Evolutionary conservation across 2,113 vertebrate species (phyloP), one percentile per base, ranked within the genome.

Genomic region (Turnix velox): DNA sequence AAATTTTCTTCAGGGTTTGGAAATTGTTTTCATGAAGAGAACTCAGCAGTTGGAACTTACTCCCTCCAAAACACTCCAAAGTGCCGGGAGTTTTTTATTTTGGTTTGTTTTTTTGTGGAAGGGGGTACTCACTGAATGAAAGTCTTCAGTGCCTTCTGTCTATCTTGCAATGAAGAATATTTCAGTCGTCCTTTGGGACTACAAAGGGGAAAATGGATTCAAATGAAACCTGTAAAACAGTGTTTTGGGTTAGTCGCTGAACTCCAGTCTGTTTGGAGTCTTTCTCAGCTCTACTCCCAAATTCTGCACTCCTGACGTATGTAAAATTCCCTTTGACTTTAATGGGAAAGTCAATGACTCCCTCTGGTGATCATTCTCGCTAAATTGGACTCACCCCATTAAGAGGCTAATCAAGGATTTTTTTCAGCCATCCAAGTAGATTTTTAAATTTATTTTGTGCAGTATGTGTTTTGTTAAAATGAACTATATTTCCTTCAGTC

Each of bases 331-430:
- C 69, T 84, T 89, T 94, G 88, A 92, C 87, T 89, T 93, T 84
- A 95, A 82, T 82, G 88, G 83, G 62, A 93, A 96, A 94, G 94
- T 94, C 91, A 94, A 35, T 92, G 75, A 93, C 94, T 96, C 94
- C 94, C 93, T 95, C 91, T 95, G 92, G 94, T 96, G 96, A 93
- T 94, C 75, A 59, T 92, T 95, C 94, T 91, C 71, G 55, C 90
- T 80, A 92, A 89, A 92, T 92, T 94, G 78, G 92, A 85, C 43
- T 95, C 91, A 85, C 87, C 78, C 87, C 81, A 85, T 95, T 95
- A 92, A 77, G 81, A 94, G 67, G 24, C 81, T 93, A 93, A 96
- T 83, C 59, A 89, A 87, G 71, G 87, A 82, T 83, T 95, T 95
- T 95, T 62, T 90, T 91, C 71, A 92, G 69, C 71, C 58, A 66